Evolutionary conservation across 2,888 invertebrate species (phyloP).

Genomic region (Chymomyza caudatula): DNA sequence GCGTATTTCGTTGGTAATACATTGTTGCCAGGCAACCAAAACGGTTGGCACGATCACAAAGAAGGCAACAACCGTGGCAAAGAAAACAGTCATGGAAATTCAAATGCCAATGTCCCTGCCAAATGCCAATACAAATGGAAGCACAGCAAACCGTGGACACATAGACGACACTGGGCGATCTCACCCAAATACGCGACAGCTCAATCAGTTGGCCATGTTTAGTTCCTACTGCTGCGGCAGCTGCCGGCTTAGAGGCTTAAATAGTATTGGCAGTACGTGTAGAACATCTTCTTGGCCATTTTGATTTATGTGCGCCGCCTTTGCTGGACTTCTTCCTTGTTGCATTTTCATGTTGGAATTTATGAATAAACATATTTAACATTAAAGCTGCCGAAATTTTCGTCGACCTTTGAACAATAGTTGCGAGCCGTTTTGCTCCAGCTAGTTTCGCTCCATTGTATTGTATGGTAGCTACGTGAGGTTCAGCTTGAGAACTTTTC

Average conservation of each 20-base stretch:
- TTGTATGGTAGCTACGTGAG: conserved; percentile 62
- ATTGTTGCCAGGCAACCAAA: conserved; percentile 20
- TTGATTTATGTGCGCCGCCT: conserved; percentile 58
- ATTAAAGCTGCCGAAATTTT: conserved; percentile 66
- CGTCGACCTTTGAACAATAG: conserved; percentile 50
- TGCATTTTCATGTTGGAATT: conserved; percentile 67
- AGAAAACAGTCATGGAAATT: conserved; percentile 8
- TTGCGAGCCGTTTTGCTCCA: conserved; percentile 19
- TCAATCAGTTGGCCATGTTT: conserved; percentile 67
- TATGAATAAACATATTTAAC: conserved; percentile 70
- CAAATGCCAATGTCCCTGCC: conserved; percentile 10
- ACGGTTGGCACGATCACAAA: conserved; percentile 29
- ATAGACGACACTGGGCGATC: conserved; percentile 62
- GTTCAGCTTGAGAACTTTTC: conserved; percentile 53
- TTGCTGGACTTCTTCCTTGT: conserved; percentile 53
- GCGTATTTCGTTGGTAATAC: conserved; percentile 7
- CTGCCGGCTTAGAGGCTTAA: not conserved
- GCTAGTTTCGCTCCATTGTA: conserved; percentile 57
- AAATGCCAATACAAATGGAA: conserved; percentile 52
- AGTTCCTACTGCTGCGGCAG: conserved; percentile 41
- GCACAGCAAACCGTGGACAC: conserved; percentile 30
- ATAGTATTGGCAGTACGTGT: not conserved
- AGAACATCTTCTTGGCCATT: conserved; percentile 45
- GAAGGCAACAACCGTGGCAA: conserved; percentile 45
- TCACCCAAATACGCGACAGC: conserved; percentile 69